Percentiles rank a stretch among this genome's conserved stretches.
Evolutionary conservation across 2,113 vertebrate species (phyloP).

Genomic region (Pelvicachromis taeniatus): DNA sequence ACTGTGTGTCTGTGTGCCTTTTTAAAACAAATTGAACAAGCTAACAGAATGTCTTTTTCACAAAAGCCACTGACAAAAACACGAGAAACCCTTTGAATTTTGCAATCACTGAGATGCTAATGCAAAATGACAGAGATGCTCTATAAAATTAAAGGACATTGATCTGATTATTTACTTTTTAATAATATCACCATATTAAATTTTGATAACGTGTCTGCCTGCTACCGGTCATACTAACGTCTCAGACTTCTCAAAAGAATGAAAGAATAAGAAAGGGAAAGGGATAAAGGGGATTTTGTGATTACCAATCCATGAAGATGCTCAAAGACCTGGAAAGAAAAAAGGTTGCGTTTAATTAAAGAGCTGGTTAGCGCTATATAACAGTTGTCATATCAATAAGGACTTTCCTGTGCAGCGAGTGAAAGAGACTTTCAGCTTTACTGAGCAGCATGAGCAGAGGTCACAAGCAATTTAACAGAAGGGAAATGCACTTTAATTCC

Average conservation of each 20-base stretch:
- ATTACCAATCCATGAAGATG: neutral
- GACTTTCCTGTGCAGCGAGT: neutral
- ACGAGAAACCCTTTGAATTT: neutral
- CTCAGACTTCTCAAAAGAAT: neutral
- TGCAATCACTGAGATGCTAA: neutral
- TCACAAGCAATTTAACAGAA: slow-evolving; percentile 4
- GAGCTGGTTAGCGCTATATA: neutral
- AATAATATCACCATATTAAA: neutral
- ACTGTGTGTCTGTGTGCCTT: neutral
- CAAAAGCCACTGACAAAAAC: neutral
- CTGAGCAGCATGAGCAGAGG: neutral
- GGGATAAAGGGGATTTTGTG: neutral
- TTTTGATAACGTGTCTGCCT: neutral
- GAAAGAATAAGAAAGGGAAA: neutral
- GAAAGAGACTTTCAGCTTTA: neutral
- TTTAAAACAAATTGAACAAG: neutral
- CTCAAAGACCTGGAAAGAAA: neutral
- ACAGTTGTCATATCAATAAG: neutral
- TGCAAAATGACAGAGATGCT: neutral
- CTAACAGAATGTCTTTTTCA: neutral
- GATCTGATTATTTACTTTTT: neutral
- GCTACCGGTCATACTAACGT: neutral
- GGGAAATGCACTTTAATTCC: neutral
- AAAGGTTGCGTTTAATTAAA: neutral
- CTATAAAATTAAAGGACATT: neutral